Percentiles rank a stretch among this genome's conserved stretches.
phyloP scores from a whole-genome alignment of 1,140 invertebrate genomes.

The Atta texana region DNA sequence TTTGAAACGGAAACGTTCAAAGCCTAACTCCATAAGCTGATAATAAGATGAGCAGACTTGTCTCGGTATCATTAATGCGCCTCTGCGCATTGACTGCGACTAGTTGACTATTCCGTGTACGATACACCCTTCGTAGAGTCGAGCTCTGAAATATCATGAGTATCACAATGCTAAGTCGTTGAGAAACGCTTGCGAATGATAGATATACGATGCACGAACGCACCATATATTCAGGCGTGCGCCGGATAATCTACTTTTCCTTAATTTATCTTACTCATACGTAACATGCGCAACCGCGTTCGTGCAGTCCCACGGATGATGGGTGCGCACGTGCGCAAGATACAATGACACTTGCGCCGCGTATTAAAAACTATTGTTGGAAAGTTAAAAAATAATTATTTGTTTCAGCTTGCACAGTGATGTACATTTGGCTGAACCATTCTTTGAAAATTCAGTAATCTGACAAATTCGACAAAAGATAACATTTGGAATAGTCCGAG shows the following conservation, averaged over 20 bases:
- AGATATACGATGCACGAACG: conserved; percentile 62
- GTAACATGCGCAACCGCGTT: conserved; percentile 39
- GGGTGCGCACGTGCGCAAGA: conserved; percentile 17
- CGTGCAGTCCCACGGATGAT: conserved; percentile 3
- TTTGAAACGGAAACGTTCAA: conserved; percentile 14
- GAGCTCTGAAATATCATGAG: conserved; percentile 53
- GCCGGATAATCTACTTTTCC: conserved; percentile 62
- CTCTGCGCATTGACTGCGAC: conserved; percentile 13
- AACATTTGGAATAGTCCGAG: too few relatives aligned
- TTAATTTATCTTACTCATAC: conserved; percentile 62
- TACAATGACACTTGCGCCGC: not conserved
- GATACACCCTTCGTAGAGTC: conserved; percentile 35
- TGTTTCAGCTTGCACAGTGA: not conserved
- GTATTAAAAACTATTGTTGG: not conserved
- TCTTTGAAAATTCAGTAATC: too few relatives aligned
- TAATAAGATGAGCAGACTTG: conserved; percentile 27
- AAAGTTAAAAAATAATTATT: not conserved
- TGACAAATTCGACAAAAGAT: too few relatives aligned
- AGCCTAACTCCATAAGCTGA: conserved; percentile 25
- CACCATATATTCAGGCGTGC: conserved; percentile 44
- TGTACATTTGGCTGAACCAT: too few relatives aligned
- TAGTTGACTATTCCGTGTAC: conserved; percentile 50
- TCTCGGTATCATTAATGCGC: conserved; percentile 13
- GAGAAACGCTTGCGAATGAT: conserved; percentile 56
- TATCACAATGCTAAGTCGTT: conserved; percentile 52